Conservation (phyloP, 2,888 invertebrate genomes). For the Atrina japonica region DNA sequence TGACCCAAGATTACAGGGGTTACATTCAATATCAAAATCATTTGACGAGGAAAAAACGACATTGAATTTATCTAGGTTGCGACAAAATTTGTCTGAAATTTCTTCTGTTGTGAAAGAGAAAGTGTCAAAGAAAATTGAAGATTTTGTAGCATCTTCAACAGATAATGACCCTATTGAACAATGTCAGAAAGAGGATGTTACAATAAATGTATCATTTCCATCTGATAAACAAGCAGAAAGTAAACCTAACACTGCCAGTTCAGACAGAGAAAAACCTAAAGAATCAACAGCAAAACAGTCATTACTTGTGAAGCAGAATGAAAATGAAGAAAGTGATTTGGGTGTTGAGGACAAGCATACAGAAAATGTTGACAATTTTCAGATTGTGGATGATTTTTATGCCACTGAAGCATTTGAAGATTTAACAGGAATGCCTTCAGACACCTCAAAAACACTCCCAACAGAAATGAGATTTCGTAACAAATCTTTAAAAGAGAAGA, state of each 20-base stretch:
- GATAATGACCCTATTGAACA: slow-evolving; percentile 46
- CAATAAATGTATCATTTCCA: slow-evolving; percentile 19
- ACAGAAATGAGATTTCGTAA: slow-evolving; percentile 45
- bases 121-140: slow-evolving; percentile 67
- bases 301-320: slow-evolving; percentile 1
- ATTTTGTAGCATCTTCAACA: slow-evolving; percentile 54
- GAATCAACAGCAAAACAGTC: slow-evolving; percentile 1
- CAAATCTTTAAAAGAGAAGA: slow-evolving; percentile 40
- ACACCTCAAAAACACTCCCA: not conserved
- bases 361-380: slow-evolving; percentile 31
- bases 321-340: slow-evolving; percentile 4
- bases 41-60: slow-evolving; percentile 44
- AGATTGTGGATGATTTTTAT: slow-evolving; percentile 50
- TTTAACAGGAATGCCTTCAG: slow-evolving; percentile 50
- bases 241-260: not conserved
- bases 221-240: slow-evolving; percentile 3
- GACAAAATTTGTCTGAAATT: slow-evolving; percentile 56
- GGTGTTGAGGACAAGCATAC: not conserved
- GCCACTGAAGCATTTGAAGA: slow-evolving; percentile 49
- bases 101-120: slow-evolving; percentile 61
- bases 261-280: not conserved
- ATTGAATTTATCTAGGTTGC: slow-evolving; percentile 20
- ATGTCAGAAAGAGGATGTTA: slow-evolving; percentile 34
- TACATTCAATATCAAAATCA: slow-evolving; percentile 26
- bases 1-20: slow-evolving; percentile 13